Evolutionary conservation across 2,113 vertebrate species (phyloP).

Genomic region (Piaya cayana): DNA sequence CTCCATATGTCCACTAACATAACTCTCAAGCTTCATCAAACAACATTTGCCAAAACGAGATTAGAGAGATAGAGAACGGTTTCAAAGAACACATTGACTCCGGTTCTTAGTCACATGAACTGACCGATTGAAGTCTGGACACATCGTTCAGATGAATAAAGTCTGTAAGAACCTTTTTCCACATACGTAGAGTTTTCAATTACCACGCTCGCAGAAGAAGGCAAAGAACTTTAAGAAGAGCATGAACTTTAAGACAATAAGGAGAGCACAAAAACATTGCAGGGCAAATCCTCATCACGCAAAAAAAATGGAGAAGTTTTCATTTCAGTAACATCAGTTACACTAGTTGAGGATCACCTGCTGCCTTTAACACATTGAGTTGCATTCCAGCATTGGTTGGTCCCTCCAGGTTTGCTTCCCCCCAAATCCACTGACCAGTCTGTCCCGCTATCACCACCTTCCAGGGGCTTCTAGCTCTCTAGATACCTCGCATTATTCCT

Average conservation of each 20-base stretch:
- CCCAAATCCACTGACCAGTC: not conserved
- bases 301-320: not conserved
- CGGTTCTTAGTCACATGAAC: not conserved
- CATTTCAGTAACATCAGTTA: not conserved
- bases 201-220: not conserved
- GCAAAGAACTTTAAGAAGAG: too few species aligned
- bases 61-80: not conserved
- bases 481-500: not conserved
- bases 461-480: not conserved
- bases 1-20: not conserved
- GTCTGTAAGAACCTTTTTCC: not conserved
- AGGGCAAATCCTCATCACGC: not conserved
- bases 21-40: slow-evolving; percentile 29
- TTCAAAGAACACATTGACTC: not conserved
- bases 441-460: not conserved
- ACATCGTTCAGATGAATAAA: not conserved
- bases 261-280: not conserved
- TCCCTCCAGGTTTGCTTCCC: not conserved
- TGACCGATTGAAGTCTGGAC: not conserved
- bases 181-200: not conserved
- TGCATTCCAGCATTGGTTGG: not conserved
- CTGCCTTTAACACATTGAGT: not conserved
- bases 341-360: not conserved
- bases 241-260: not conserved
- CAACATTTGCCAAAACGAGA: slow-evolving; percentile 2